These are phyloP conservation scores for Nysson spinosus DNA, from an alignment of 2,888 invertebrate genomes.

Conservation along the genomic window DNA sequence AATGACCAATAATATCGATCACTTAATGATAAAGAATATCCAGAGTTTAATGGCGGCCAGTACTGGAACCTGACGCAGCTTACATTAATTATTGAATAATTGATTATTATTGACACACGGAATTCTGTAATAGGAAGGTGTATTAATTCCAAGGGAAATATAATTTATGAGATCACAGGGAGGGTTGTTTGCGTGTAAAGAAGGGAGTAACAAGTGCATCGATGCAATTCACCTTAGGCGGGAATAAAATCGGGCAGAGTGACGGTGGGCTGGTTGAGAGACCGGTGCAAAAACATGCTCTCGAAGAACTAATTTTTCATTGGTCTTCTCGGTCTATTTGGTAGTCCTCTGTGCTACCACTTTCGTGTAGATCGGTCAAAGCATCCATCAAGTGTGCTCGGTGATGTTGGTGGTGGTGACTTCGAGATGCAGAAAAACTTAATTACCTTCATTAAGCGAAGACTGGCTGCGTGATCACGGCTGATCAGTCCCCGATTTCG, in stretches of 20 bases:
- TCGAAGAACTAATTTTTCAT: slow-evolving; percentile 69
- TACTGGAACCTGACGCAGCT: not conserved
- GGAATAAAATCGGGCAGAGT: slow-evolving; percentile 59
- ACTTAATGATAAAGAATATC: too few relatives aligned
- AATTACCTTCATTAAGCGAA: slow-evolving; percentile 76
- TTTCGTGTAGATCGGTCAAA: slow-evolving; percentile 59
- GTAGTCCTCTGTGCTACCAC: slow-evolving; percentile 53
- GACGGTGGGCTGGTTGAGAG: slow-evolving; percentile 56
- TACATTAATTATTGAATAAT: too few relatives aligned
- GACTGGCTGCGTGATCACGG: slow-evolving; percentile 58
- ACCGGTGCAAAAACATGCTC: slow-evolving; percentile 55
- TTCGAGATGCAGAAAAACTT: slow-evolving; percentile 74
- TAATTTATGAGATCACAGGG: slow-evolving; percentile 44
- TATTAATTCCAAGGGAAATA: slow-evolving; percentile 14
- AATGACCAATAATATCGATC: too few relatives aligned
- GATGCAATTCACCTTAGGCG: slow-evolving; percentile 52
- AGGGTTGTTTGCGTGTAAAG: slow-evolving; percentile 35
- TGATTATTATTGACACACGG: too few relatives aligned
- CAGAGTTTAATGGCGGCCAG: too few relatives aligned
- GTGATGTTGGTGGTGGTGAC: slow-evolving; percentile 52
- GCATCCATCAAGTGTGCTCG: slow-evolving; percentile 72
- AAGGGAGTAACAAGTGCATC: slow-evolving; percentile 54
- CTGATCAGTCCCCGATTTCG: slow-evolving; percentile 56
- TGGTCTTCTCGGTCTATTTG: slow-evolving; percentile 62
- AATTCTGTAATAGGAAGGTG: too few relatives aligned